Conservation (phyloP, 2,797 vertebrate genomes). For the Etheostoma perlongum region DNA sequence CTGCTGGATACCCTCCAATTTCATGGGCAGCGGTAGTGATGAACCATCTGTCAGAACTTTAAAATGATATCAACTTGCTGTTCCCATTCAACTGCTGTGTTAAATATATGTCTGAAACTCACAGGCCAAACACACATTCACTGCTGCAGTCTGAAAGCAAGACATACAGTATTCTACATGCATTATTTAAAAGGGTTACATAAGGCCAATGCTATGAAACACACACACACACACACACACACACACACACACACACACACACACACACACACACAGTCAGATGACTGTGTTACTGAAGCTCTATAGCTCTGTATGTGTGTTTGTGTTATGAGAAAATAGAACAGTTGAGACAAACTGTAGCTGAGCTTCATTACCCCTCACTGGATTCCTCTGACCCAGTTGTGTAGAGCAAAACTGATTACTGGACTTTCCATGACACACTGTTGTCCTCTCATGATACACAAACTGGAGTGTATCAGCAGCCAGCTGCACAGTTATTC, state of each 20-base stretch:
- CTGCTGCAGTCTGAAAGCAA: background rate
- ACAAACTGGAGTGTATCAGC: background rate
- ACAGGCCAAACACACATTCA: background rate
- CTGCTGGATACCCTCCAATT: background rate
- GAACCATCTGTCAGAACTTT: conserved; percentile 5
- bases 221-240: conserved; percentile 1
- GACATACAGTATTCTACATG: background rate
- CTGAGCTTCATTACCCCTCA: conserved; percentile 32
- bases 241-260: conserved; percentile 23
- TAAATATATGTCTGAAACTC: background rate
- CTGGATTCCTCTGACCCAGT: conserved; percentile 64
- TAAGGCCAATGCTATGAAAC: conserved; percentile 30
- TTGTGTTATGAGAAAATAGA: conserved; percentile 44
- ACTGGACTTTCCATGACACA: conserved; percentile 20
- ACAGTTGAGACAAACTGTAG: conserved; percentile 53
- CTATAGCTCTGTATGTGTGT: background rate
- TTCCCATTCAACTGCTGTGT: background rate
- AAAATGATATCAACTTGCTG: background rate
- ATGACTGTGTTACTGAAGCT: too few relatives aligned
- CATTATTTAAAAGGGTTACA: conserved; percentile 26
- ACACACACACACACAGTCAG: too few relatives aligned
- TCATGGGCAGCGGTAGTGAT: background rate
- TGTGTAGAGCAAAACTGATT: conserved; percentile 39
- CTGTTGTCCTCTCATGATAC: background rate
- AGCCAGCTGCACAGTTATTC: conserved; percentile 13